These are phyloP conservation scores for Salvator merianae DNA, from an alignment of 2,113 vertebrate genomes.

Conservation along the genomic window DNA sequence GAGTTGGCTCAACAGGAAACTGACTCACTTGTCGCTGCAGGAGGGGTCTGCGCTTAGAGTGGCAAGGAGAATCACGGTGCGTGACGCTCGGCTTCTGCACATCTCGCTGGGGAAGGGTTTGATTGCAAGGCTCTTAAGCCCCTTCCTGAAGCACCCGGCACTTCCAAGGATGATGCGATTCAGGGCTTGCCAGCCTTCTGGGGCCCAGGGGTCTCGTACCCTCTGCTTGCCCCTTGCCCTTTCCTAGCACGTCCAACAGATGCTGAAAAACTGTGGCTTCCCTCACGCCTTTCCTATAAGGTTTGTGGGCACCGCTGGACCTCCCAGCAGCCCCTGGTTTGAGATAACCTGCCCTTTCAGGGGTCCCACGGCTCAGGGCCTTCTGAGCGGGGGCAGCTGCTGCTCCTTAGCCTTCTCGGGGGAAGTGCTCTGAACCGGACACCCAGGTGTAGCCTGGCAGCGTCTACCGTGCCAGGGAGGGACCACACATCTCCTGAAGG, in stretches of 20 bases:
- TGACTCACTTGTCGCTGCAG: conserved; percentile 46
- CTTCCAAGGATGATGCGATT: not conserved
- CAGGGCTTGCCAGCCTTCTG: not conserved
- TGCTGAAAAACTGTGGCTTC: too few relatives aligned
- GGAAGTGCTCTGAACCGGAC: accelerated
- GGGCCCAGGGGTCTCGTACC: too few relatives aligned
- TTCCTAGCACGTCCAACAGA: too few relatives aligned
- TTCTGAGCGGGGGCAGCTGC: not conserved
- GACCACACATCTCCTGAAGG: too few relatives aligned
- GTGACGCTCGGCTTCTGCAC: not conserved
- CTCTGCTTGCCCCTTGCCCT: too few relatives aligned
- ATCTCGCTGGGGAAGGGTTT: conserved; percentile 9
- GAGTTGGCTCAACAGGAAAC: conserved; percentile 70
- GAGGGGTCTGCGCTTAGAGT: conserved; percentile 49
- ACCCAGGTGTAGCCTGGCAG: not conserved
- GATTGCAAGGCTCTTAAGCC: not conserved
- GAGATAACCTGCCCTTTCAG: not conserved
- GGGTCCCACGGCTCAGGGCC: not conserved
- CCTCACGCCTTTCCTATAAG: too few relatives aligned
- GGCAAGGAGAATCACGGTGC: not conserved
- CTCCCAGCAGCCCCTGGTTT: not conserved
- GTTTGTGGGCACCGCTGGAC: too few relatives aligned
- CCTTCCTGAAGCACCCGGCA: not conserved
- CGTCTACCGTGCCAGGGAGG: not conserved
- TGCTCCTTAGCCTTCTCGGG: not conserved